phyloP scores from a whole-genome alignment of 2,113 vertebrate genomes.

The Tretioscincus oriximinensis region DNA sequence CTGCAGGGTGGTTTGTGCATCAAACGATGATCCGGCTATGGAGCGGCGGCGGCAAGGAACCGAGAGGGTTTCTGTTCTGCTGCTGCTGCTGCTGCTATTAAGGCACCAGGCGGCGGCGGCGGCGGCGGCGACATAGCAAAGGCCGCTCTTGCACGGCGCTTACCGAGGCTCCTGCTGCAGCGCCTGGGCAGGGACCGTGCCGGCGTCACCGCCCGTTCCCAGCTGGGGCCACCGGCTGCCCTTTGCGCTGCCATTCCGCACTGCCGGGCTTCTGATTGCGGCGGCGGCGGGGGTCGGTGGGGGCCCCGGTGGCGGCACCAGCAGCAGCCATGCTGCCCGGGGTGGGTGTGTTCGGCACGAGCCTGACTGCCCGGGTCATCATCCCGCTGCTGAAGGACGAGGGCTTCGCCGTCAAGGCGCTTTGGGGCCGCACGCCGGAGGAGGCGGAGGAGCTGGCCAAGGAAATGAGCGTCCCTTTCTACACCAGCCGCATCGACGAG shows the following conservation, averaged over 20 bases:
- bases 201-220: background rate
- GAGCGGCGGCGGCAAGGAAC: slow-evolving; percentile 47
- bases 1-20: background rate
- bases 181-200: slow-evolving; percentile 38
- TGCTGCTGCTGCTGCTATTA: slow-evolving; percentile 39
- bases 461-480: slow-evolving; percentile 96
- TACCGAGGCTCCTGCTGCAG: slow-evolving; percentile 1
- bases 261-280: slow-evolving; percentile 4
- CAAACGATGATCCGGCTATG: slow-evolving; percentile 59
- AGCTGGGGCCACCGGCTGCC: slow-evolving; percentile 1
- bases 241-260: slow-evolving; percentile 25
- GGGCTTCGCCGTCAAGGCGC: slow-evolving; percentile 92
- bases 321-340: slow-evolving; percentile 91
- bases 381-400: slow-evolving; percentile 93
- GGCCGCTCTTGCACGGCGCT: slow-evolving; percentile 18
- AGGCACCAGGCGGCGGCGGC: slow-evolving; percentile 22
- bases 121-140: slow-evolving; percentile 26
- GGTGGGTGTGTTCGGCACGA: slow-evolving; percentile 96
- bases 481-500: slow-evolving; percentile 96
- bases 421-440: slow-evolving; percentile 95
- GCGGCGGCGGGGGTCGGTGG: background rate
- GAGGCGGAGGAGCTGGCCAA: slow-evolving; percentile 97
- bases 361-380: slow-evolving; percentile 93
- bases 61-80: slow-evolving; percentile 33
- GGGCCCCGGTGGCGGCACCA: background rate